Evolutionary conservation across 2,888 invertebrate genomes (phyloP).

Genomic region (Anaspis maculata): DNA sequence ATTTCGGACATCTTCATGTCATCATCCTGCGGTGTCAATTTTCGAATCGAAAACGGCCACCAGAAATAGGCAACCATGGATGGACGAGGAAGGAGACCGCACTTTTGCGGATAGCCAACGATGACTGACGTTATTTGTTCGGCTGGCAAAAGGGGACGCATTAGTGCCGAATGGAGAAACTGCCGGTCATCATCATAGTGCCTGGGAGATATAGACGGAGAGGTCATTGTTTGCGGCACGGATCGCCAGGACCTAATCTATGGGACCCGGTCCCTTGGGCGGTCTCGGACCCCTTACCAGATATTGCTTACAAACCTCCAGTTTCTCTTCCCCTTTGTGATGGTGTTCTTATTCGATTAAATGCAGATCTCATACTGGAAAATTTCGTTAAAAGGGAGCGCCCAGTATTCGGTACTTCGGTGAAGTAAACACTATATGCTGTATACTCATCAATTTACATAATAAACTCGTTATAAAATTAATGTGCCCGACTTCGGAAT

Average conservation of each 20-base stretch:
- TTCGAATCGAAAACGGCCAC: no score
- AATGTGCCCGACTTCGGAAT: conserved; percentile 3
- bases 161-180: conserved; percentile 13
- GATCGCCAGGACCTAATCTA: conserved; percentile 12
- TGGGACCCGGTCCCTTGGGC: conserved; percentile 9
- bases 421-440: conserved; percentile 4
- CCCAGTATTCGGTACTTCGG: conserved; percentile 4
- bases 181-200: conserved; percentile 11
- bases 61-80: no score
- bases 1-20: no score
- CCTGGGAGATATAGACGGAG: conserved; percentile 11
- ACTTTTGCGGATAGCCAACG: conserved; percentile 5
- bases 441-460: conserved; percentile 10
- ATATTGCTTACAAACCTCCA: conserved; percentile 12
- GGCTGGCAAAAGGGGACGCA: conserved; percentile 11
- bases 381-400: conserved; percentile 8
- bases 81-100: no score
- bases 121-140: conserved; percentile 12
- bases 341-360: conserved; percentile 10
- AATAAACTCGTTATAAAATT: conserved; percentile 9
- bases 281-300: conserved; percentile 5
- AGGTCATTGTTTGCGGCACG: conserved; percentile 14
- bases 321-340: conserved; percentile 10
- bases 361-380: conserved; percentile 12
- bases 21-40: no score